A percentile compares a stretch with the other conserved stretches of the same genome.
phyloP scores from a whole-genome alignment of 2,113 vertebrate genomes.

The Paradoxurus hermaphroditus region DNA sequence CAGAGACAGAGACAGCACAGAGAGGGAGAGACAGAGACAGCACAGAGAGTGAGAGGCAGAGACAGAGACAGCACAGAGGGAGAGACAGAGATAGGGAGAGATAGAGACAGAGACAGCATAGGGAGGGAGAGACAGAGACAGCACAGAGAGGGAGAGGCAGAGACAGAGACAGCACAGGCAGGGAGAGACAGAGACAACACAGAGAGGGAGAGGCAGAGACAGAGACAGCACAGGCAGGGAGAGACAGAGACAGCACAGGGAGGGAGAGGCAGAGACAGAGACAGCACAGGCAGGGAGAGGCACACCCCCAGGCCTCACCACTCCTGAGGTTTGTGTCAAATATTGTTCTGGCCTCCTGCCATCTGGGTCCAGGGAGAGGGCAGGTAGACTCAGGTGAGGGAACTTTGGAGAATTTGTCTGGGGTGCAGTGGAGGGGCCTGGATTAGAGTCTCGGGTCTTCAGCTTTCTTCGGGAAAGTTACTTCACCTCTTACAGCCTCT shows the following conservation, averaged over 20 bases:
- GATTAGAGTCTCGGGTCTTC: background rate
- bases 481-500: background rate
- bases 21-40: too few relatives aligned
- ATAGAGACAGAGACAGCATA: background rate
- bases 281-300: background rate
- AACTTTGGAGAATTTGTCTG: background rate
- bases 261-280: background rate
- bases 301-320: fast-evolving
- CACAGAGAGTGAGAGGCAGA: background rate
- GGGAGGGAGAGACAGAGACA: fast-evolving
- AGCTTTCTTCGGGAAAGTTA: background rate
- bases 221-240: background rate
- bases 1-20: background rate
- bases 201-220: background rate
- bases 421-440: fast-evolving
- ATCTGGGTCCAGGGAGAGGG: background rate
- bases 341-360: background rate
- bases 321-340: fast-evolving
- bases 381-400: background rate
- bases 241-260: background rate
- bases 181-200: fast-evolving
- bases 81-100: background rate
- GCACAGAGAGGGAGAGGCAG: background rate
- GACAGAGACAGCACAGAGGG: background rate
- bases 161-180: background rate